These are phyloP conservation scores for Cryptocephalus primarius DNA, from an alignment of 2,888 invertebrate genomes.

Conservation along the genomic window DNA sequence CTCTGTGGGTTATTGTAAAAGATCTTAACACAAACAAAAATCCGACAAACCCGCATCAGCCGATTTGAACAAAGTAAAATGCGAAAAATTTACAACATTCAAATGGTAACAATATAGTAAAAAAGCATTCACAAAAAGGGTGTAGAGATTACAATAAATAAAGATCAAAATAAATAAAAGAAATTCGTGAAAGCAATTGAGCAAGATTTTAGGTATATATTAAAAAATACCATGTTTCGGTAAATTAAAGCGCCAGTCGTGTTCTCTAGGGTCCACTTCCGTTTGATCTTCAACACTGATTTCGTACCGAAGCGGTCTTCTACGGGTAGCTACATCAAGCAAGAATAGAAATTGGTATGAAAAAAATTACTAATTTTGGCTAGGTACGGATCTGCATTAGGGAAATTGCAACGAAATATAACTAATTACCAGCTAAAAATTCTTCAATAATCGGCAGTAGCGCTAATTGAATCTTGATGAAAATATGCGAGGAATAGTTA, in stretches of 20 bases:
- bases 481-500: no score
- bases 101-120: not conserved
- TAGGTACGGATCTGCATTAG: slow-evolving; percentile 6
- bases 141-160: no score
- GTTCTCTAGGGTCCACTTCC: slow-evolving; percentile 43
- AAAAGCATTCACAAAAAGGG: no score
- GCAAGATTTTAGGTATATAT: not conserved
- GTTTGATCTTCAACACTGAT: slow-evolving; percentile 45
- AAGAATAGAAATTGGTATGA: slow-evolving; percentile 5
- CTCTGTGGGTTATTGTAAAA: no score
- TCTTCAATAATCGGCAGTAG: no score
- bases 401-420: not conserved
- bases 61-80: no score
- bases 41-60: no score
- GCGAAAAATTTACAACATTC: not conserved
- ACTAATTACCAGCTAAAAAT: no score
- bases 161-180: no score
- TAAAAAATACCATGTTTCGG: slow-evolving; percentile 33
- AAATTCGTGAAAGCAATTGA: no score
- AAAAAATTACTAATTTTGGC: not conserved
- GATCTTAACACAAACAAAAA: no score
- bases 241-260: slow-evolving; percentile 44
- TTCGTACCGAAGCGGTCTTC: slow-evolving; percentile 40
- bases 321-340: slow-evolving; percentile 30
- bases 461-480: no score